Conservation (phyloP, 2,888 invertebrate species). For the Neuroscelio doddi region DNA sequence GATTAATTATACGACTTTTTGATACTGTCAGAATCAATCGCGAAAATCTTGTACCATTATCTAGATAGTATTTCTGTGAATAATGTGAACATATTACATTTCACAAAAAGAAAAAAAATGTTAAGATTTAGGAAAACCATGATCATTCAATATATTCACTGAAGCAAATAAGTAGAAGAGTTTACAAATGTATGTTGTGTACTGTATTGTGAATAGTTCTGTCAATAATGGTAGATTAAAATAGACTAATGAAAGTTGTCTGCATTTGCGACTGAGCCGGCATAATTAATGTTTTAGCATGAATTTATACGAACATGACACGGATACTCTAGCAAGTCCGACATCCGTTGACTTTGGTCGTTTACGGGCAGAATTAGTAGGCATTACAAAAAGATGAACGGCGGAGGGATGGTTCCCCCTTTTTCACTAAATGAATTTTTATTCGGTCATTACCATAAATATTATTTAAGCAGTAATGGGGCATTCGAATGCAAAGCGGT, state of each 20-base stretch:
- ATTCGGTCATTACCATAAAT: slow-evolving; percentile 51
- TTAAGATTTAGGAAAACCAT: no score
- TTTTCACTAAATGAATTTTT: slow-evolving; percentile 50
- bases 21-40: slow-evolving; percentile 16
- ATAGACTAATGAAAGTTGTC: slow-evolving; percentile 2
- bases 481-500: slow-evolving; percentile 49
- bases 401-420: slow-evolving; percentile 30
- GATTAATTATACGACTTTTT: slow-evolving; percentile 26
- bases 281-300: slow-evolving; percentile 33
- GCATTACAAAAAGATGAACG: slow-evolving; percentile 32
- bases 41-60: slow-evolving; percentile 11
- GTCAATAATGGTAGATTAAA: no score
- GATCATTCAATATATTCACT: no score
- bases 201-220: no score
- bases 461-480: slow-evolving; percentile 52
- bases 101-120: no score
- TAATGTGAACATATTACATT: no score
- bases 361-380: slow-evolving; percentile 48
- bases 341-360: slow-evolving; percentile 25
- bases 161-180: no score
- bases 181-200: no score
- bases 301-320: slow-evolving; percentile 9
- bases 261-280: neutral
- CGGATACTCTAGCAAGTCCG: slow-evolving; percentile 4
- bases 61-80: no score